Conservation (phyloP, 2,113 vertebrate species). For the Nothobranchius furzeri region DNA sequence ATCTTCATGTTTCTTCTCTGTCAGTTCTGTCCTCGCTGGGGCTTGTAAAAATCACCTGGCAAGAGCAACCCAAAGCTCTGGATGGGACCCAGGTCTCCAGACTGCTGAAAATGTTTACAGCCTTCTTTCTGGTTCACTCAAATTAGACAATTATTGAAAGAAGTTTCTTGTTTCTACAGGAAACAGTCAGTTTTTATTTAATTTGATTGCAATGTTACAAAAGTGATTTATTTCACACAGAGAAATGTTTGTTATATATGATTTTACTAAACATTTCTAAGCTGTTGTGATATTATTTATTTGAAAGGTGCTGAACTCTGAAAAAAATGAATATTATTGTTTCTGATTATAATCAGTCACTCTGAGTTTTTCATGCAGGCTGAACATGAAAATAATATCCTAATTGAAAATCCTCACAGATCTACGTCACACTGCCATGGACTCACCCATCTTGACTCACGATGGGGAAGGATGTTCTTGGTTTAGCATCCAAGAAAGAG, state of each 20-base stretch:
- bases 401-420: no score
- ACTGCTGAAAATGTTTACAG: slow-evolving; percentile 59
- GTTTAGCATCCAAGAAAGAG: no score
- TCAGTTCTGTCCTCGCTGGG: slow-evolving; percentile 66
- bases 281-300: slow-evolving; percentile 5
- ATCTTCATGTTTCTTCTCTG: slow-evolving; percentile 46
- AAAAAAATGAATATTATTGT: no score
- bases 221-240: slow-evolving; percentile 39
- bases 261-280: slow-evolving; percentile 45
- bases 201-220: slow-evolving; percentile 30
- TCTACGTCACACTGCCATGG: no score
- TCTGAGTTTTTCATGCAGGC: no score
- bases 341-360: no score
- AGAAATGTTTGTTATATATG: slow-evolving; percentile 21
- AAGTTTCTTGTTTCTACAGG: slow-evolving; percentile 13
- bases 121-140: slow-evolving; percentile 57
- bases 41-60: slow-evolving; percentile 70
- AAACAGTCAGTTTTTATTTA: slow-evolving; percentile 21
- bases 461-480: no score
- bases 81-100: slow-evolving; percentile 44
- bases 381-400: no score
- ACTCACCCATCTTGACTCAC: no score
- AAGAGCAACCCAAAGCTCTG: slow-evolving; percentile 55
- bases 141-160: slow-evolving; percentile 53
- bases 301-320: no score